phyloP scores from a whole-genome alignment of 2,888 invertebrate genomes.

The Thalpophila matura region DNA sequence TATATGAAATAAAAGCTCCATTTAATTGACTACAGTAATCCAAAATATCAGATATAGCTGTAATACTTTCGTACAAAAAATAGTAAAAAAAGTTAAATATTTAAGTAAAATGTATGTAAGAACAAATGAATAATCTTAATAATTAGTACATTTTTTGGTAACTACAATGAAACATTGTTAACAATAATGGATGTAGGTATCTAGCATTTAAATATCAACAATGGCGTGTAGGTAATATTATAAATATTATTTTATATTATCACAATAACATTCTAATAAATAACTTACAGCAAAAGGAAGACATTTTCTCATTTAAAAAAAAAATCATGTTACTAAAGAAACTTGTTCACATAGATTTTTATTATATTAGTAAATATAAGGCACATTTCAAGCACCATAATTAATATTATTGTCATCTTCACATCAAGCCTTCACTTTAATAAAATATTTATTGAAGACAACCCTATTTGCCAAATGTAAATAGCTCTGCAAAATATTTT shows the following conservation, averaged over 20 bases:
- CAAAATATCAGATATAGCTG: not conserved
- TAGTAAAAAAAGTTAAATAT: conserved; percentile 6
- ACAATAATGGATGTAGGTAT: too few species aligned
- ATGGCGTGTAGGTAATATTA: conserved; percentile 40
- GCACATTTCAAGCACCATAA: conserved; percentile 70
- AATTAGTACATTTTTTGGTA: conserved; percentile 60
- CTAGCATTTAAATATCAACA: conserved; percentile 51
- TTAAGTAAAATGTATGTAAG: conserved; percentile 29
- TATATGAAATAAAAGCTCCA: too few species aligned
- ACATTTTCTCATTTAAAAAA: conserved; percentile 60
- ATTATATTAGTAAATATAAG: conserved; percentile 64
- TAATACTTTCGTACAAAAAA: conserved; percentile 24
- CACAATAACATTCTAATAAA: conserved; percentile 68
- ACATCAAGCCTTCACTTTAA: conserved; percentile 6
- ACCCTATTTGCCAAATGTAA: conserved; percentile 34
- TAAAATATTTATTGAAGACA: conserved; percentile 33
- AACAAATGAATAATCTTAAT: conserved; percentile 44
- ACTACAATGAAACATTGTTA: conserved; percentile 52
- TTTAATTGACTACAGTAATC: conserved; percentile 31
- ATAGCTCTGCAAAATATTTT: conserved; percentile 44
- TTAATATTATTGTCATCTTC: conserved; percentile 60
- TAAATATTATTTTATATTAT: conserved; percentile 69
- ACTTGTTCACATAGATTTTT: conserved; percentile 46
- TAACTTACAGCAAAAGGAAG: conserved; percentile 69
- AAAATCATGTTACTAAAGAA: conserved; percentile 60